These are phyloP conservation scores for Aelia acuminata DNA, from an alignment of 2,888 invertebrate genomes.

Conservation along the genomic window DNA sequence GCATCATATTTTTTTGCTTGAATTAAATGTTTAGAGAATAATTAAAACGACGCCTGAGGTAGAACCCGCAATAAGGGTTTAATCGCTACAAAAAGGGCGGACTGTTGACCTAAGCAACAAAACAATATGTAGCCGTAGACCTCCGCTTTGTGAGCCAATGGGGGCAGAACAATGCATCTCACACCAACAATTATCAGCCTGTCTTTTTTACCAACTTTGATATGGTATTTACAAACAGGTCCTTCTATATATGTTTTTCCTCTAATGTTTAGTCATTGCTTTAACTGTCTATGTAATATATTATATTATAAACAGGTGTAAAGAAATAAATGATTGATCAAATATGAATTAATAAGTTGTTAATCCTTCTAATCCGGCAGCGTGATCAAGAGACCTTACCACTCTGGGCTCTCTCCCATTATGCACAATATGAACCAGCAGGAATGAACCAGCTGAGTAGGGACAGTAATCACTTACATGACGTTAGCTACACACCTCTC, in stretches of 20 bases:
- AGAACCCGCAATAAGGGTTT: constrained; percentile 1
- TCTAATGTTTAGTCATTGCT: no score
- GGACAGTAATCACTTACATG: no score
- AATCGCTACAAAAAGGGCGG: constrained; percentile 22
- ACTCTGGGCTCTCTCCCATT: no score
- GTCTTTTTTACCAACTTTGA: not conserved
- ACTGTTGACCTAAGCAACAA: constrained; percentile 43
- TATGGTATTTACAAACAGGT: not conserved
- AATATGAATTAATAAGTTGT: no score
- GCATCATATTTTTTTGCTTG: constrained; percentile 2
- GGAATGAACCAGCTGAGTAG: no score
- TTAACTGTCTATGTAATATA: no score
- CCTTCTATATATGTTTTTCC: not conserved
- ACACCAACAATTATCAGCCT: not conserved
- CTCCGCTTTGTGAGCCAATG: not conserved
- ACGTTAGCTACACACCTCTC: no score
- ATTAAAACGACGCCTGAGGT: constrained; percentile 13
- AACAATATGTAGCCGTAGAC: constrained; percentile 16
- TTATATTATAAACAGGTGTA: no score
- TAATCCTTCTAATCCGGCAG: no score
- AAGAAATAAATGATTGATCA: no score
- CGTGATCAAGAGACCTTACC: no score
- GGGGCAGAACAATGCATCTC: not conserved
- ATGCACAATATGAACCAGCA: no score
- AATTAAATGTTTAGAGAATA: constrained; percentile 43